Base-by-base conservation (phyloP, 2,797 vertebrate species). In the Botia almorhae region DNA sequence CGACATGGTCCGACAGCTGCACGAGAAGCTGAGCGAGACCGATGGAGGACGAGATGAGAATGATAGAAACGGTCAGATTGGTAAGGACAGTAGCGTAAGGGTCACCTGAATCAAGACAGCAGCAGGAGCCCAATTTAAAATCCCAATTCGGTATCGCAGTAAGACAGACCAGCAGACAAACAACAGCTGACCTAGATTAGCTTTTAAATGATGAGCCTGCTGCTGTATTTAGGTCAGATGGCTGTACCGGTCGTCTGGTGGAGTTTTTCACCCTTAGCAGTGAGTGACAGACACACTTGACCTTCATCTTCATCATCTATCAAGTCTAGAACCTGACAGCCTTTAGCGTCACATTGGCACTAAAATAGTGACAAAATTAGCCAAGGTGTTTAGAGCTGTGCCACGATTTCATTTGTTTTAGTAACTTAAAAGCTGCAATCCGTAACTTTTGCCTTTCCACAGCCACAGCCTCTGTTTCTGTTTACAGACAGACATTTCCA, bases 11-110 rank as follows among this genome's bases (percentile, higher is more conserved):
- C 94, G 95, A 85, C 96, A 96, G 80, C 93, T 97, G 26, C 96
- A 96, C 51, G 95, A 97, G 77, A 98, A 98, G 81, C 94, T 97
- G 65, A 95, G 93, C 29, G 96, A 96, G 87, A 95, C 95, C 0
- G 95, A 96, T 76, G 95, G 95, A 46, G 91, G 93, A 13, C 95
- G 95, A 80, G 93, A 95, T 39, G 96, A 96, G 88, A 95, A 91
- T 0, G 95, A 97, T 80, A 92, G 95, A 60, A 95, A 95, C 91
- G 97, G 89, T 90, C 97, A 98, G 83, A 96, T 99, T 1, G 95
- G 96, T 97, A 86, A 2, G 84, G 89, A 56, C 12, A 16, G 50
- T 6, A 8, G 5, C 14, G 3, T 7, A 16, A 7, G 71, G 64
- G 5, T 53, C 55, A n/a, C 13, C 8, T 64, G 60, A 77, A 26